phyloP scores from a whole-genome alignment of 2,888 invertebrate species.

The Pandemis cinnamomeana region DNA sequence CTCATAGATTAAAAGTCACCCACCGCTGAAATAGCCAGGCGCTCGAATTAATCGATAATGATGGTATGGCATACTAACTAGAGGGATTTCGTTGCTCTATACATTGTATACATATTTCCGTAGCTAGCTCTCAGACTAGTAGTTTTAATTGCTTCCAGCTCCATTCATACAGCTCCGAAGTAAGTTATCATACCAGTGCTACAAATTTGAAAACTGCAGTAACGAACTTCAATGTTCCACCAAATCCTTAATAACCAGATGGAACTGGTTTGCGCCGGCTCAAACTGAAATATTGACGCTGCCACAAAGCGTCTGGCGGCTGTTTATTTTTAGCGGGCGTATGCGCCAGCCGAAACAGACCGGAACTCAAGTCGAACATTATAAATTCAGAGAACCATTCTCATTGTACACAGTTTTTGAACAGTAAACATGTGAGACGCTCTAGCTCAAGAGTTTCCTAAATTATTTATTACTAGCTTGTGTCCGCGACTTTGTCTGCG shows the following conservation, averaged over 20 bases:
- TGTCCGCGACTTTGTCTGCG: too few relatives aligned
- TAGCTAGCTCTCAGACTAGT: too few relatives aligned
- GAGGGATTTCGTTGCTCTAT: too few relatives aligned
- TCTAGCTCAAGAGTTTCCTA: too few relatives aligned
- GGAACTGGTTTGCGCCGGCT: slow-evolving; percentile 13
- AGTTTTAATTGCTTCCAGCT: background rate
- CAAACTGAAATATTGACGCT: slow-evolving; percentile 32
- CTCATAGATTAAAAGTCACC: too few relatives aligned
- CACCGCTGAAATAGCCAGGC: too few relatives aligned
- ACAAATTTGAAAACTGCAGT: background rate
- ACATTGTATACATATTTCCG: too few relatives aligned
- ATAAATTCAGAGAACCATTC: slow-evolving; percentile 40
- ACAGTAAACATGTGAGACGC: slow-evolving; percentile 10
- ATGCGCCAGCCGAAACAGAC: slow-evolving; percentile 38
- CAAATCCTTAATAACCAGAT: slow-evolving; percentile 15
- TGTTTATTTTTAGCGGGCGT: slow-evolving; percentile 38
- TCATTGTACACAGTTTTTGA: background rate
- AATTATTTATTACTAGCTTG: too few relatives aligned
- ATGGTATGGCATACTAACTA: too few relatives aligned
- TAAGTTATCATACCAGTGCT: background rate
- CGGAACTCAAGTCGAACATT: slow-evolving; percentile 41
- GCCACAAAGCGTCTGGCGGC: slow-evolving; percentile 28
- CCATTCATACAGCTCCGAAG: background rate
- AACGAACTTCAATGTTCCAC: background rate
- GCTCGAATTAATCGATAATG: too few relatives aligned